These are phyloP conservation scores for Molanna angustata DNA, from an alignment of 2,888 invertebrate species.

Conservation along the genomic window DNA sequence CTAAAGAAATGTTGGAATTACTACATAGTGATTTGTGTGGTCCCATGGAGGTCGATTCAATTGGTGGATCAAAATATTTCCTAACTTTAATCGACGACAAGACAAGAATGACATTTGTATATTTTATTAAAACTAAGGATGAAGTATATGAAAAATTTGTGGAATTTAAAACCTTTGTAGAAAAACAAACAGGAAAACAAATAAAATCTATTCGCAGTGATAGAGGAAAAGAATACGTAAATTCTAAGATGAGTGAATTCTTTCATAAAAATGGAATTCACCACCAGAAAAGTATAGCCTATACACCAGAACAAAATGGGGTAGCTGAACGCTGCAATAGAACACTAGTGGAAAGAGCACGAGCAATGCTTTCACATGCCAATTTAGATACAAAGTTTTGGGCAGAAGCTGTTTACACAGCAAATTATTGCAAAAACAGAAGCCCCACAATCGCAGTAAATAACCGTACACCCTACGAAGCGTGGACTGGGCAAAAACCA, in stretches of 20 bases:
- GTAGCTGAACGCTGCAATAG: constrained; percentile 2
- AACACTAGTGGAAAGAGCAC: constrained; percentile 4
- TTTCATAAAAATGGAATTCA: background rate
- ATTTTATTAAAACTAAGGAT: background rate
- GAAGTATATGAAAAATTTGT: constrained; percentile 1
- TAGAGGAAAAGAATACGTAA: constrained; percentile 1
- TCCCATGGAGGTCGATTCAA: constrained; percentile 1
- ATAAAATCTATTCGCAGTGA: constrained; percentile 2
- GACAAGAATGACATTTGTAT: constrained; percentile 1
- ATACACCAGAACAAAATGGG: constrained; percentile 4
- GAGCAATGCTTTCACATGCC: background rate
- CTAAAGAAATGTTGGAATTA: background rate
- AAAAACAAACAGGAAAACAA: constrained; percentile 2
- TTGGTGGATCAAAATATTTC: background rate
- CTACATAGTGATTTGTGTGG: constrained; percentile 1
- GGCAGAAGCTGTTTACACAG: background rate
- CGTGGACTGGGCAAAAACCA: constrained; percentile 2
- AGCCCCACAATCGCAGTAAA: background rate
- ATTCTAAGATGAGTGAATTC: background rate
- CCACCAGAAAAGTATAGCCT: background rate
- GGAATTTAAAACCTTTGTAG: background rate
- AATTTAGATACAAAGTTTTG: background rate
- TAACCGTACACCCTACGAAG: constrained; percentile 1
- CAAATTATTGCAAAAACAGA: constrained; percentile 2
- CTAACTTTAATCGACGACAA: background rate